Evolutionary conservation across 37 sponge, comb jelly and placozoan species (phyloP).

Genomic region (Axinella damicornis): DNA sequence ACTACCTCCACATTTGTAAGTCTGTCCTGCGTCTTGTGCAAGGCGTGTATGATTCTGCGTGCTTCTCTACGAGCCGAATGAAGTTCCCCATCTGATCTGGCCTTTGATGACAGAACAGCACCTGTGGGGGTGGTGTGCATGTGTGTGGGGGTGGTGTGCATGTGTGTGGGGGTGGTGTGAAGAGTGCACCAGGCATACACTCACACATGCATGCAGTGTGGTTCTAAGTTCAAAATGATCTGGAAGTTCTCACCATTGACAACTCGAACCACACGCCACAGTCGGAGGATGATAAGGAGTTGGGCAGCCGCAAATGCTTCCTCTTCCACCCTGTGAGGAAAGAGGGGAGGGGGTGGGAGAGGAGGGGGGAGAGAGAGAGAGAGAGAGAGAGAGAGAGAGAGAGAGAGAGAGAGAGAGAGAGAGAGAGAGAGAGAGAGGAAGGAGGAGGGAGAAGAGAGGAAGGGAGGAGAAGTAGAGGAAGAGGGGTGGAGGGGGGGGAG

Average conservation of each 20-base stretch:
- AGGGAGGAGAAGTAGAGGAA: too few species aligned
- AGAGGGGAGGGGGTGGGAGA: too few species aligned
- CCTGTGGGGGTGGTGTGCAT: conserved; percentile 14
- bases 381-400: too few species aligned
- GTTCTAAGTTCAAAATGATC: too few species aligned
- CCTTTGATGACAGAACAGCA: conserved; percentile 67
- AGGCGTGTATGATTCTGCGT: conserved; percentile 56
- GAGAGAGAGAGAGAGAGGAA: too few species aligned
- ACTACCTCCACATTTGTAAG: conserved; percentile 43
- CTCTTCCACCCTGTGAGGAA: conserved; percentile 62
- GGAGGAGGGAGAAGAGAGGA: too few species aligned
- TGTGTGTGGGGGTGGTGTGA: neutral
- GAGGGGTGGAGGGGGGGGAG: too few species aligned
- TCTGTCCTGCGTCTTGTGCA: conserved; percentile 68
- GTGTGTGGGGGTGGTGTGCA: too few species aligned
- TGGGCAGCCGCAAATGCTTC: conserved; percentile 51
- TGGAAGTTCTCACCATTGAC: conserved; percentile 72
- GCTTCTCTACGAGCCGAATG: conserved; percentile 48
- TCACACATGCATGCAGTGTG: too few species aligned
- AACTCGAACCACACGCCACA: conserved; percentile 88
- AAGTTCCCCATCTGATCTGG: conserved; percentile 51
- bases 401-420: too few species aligned
- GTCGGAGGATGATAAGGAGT: conserved; percentile 78
- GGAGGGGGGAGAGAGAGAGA: too few species aligned
- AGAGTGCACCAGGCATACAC: neutral